Conservation (phyloP, 2,113 vertebrate species). For the Dolichotis patagonum region DNA sequence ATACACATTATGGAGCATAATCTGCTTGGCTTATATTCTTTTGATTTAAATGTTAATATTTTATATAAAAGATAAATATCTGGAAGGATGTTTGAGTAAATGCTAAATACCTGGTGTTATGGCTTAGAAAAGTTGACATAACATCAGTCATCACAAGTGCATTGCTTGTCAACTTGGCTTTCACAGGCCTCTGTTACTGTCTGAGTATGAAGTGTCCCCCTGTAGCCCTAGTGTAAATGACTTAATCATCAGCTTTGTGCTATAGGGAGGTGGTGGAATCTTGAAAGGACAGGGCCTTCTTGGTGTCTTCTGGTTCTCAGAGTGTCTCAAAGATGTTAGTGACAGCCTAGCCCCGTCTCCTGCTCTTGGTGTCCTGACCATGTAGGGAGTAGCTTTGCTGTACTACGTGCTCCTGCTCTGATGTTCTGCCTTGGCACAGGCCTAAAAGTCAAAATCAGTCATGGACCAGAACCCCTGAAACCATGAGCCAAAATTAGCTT, state of each 20-base stretch:
- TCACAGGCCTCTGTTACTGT: background rate
- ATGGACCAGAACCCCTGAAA: background rate
- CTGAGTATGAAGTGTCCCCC: too few relatives aligned
- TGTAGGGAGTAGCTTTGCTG: background rate
- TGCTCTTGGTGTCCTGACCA: background rate
- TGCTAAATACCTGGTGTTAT: background rate
- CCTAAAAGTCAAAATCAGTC: background rate
- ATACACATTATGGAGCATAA: background rate
- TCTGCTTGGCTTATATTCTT: background rate
- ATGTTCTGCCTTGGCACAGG: background rate
- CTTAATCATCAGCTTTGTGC: background rate
- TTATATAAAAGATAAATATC: background rate
- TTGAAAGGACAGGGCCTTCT: too few relatives aligned
- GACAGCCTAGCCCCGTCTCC: background rate
- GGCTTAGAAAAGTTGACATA: background rate
- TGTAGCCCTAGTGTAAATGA: background rate
- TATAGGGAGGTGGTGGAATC: background rate
- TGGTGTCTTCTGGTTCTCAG: background rate
- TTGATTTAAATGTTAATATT: background rate
- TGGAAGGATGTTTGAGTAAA: background rate
- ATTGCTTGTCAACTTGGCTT: background rate
- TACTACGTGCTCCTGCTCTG: rapidly evolving
- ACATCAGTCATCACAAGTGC: background rate
- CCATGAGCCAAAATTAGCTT: background rate
- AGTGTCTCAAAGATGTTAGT: background rate